phyloP scores from a whole-genome alignment of 2,113 vertebrate species.

The Cephalopterus ornatus region DNA sequence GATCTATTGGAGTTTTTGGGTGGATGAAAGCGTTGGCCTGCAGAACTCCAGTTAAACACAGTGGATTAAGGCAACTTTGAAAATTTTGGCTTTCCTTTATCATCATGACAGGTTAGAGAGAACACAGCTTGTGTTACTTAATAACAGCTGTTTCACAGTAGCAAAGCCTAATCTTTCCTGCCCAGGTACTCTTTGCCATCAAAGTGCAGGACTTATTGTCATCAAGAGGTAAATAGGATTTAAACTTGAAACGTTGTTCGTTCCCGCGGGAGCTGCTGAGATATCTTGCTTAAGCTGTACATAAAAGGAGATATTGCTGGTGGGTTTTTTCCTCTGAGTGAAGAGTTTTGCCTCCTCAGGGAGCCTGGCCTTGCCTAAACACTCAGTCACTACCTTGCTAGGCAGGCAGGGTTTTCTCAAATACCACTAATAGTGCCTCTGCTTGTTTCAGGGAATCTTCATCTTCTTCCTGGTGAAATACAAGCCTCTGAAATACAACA shows the following conservation, averaged over 20 bases:
- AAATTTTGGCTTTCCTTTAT: neutral
- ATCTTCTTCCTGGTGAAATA: conserved; percentile 98
- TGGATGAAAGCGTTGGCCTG: neutral
- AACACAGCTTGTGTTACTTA: neutral
- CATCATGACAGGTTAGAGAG: neutral
- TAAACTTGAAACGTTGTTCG: neutral
- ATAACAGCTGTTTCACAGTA: neutral
- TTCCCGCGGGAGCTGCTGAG: neutral
- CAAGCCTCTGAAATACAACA: conserved; percentile 98
- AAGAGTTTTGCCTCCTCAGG: neutral
- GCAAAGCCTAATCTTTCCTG: conserved; percentile 6
- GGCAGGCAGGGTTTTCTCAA: neutral
- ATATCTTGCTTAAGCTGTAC: neutral
- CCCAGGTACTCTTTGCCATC: conserved; percentile 13
- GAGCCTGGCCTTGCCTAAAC: neutral
- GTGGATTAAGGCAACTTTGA: neutral
- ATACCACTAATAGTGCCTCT: neutral
- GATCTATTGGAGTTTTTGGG: neutral
- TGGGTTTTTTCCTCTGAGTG: neutral
- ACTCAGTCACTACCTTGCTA: neutral
- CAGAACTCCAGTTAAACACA: neutral
- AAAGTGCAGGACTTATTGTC: conserved; percentile 3
- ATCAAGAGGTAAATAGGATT: conserved; percentile 12
- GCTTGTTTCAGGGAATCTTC: conserved; percentile 86
- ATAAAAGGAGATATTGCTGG: neutral